phyloP scores from a whole-genome alignment of 2,888 invertebrate species.

The Suillia variegata region DNA sequence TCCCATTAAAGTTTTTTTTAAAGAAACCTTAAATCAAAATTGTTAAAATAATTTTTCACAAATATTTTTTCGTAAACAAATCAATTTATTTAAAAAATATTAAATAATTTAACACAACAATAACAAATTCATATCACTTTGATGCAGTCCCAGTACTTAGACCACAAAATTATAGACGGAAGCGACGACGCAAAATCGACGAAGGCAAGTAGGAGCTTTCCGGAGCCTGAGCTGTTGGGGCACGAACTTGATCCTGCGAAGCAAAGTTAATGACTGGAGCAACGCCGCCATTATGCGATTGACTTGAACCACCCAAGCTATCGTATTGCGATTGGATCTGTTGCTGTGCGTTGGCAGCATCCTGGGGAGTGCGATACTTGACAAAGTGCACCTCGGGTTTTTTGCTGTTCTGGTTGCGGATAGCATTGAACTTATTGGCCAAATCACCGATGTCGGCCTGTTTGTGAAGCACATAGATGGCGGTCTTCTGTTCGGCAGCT shows the following conservation, averaged over 20 bases:
- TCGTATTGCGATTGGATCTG: conserved; percentile 49
- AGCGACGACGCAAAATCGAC: conserved; percentile 38
- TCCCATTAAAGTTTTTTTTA: no score
- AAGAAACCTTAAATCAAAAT: no score
- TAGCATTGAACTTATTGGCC: conserved; percentile 45
- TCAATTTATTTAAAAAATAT: no score
- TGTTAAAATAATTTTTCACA: no score
- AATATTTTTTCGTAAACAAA: no score
- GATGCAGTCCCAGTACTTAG: no score
- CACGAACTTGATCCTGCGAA: conserved; percentile 33
- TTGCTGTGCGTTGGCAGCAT: conserved; percentile 46
- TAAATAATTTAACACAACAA: no score
- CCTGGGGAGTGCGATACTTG: conserved; percentile 49
- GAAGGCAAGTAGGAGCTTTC: conserved; percentile 42
- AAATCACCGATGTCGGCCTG: conserved; percentile 45
- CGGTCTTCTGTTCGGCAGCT: conserved; percentile 48
- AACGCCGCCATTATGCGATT: conserved; percentile 41
- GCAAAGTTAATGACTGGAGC: conserved; percentile 53
- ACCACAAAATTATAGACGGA: conserved; percentile 28
- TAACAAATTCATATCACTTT: no score
- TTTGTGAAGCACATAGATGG: conserved; percentile 49
- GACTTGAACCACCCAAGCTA: conserved; percentile 39
- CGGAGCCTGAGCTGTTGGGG: conserved; percentile 28
- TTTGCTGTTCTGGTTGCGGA: conserved; percentile 38
- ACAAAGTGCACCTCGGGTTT: conserved; percentile 50